A percentile compares a stretch with the other conserved stretches of the same genome.
phyloP scores from a whole-genome alignment of 2,797 vertebrate species.

The Euphonia xanthogaster region DNA sequence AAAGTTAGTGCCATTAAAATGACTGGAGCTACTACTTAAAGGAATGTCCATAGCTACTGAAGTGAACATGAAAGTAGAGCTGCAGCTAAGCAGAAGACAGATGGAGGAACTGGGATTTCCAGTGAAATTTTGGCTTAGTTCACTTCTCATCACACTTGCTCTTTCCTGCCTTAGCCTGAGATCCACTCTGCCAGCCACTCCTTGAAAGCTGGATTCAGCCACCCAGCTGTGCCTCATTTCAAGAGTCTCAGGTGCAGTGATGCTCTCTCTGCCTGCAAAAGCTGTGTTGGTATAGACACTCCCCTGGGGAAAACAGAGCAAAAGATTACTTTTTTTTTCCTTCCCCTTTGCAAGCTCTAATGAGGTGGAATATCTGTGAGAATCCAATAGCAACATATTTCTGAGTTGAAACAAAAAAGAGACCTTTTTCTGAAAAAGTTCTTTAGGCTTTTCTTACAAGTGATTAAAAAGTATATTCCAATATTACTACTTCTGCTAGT shows the following conservation, averaged over 20 bases:
- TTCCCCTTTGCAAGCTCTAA: background rate
- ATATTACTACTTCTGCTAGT: background rate
- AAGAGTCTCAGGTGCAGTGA: background rate
- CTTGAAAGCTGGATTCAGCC: background rate
- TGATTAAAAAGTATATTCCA: background rate
- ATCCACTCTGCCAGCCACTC: background rate
- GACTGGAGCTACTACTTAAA: background rate
- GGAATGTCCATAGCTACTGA: background rate
- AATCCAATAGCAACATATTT: background rate
- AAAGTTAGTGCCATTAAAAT: background rate
- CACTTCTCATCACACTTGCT: background rate
- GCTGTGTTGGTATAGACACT: background rate
- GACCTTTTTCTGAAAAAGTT: accelerated
- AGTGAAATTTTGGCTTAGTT: background rate
- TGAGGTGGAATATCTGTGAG: background rate
- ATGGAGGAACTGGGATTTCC: background rate
- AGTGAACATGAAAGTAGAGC: background rate
- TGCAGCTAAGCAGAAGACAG: background rate
- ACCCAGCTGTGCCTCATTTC: background rate
- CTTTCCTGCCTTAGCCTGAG: background rate
- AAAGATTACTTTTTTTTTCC: background rate
- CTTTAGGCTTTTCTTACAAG: background rate
- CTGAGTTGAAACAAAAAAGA: background rate
- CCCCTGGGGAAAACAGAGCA: background rate
- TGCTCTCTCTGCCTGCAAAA: background rate